Percentiles rank a stretch among this genome's conserved stretches.
phyloP scores from a whole-genome alignment of 92 coral and sea anemone species.

The Meandrina meandrites region DNA sequence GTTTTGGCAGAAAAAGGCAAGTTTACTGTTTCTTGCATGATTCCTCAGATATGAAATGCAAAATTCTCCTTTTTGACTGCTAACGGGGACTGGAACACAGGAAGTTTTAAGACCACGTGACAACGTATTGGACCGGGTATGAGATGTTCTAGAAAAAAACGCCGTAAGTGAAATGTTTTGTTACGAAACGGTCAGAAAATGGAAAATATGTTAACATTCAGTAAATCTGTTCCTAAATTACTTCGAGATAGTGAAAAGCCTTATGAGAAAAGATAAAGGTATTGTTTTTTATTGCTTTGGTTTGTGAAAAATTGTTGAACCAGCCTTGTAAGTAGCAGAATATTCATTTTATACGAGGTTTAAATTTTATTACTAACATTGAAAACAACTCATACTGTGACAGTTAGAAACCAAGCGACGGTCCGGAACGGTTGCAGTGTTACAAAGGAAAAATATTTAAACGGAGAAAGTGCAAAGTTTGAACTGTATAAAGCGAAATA shows the following conservation, averaged over 20 bases:
- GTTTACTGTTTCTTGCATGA: background rate
- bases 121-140: slow-evolving; percentile 19
- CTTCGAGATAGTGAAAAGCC: background rate
- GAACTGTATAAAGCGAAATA: background rate
- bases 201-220: background rate
- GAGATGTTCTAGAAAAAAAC: slow-evolving; percentile 14
- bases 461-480: background rate
- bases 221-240: background rate
- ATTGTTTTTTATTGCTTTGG: background rate
- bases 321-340: background rate
- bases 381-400: background rate
- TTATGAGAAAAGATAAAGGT: background rate
- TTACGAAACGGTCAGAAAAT: background rate
- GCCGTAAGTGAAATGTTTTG: background rate
- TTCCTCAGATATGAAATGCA: background rate
- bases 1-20: background rate
- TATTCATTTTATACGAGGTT: background rate
- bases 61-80: background rate
- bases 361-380: background rate
- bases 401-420: background rate
- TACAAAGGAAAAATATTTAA: background rate
- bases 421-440: background rate
- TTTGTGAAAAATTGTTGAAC: background rate
- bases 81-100: slow-evolving; percentile 28
- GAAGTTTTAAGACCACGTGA: slow-evolving; percentile 55